phyloP scores from a whole-genome alignment of 2,113 vertebrate genomes.

The Hypomesus transpacificus region DNA sequence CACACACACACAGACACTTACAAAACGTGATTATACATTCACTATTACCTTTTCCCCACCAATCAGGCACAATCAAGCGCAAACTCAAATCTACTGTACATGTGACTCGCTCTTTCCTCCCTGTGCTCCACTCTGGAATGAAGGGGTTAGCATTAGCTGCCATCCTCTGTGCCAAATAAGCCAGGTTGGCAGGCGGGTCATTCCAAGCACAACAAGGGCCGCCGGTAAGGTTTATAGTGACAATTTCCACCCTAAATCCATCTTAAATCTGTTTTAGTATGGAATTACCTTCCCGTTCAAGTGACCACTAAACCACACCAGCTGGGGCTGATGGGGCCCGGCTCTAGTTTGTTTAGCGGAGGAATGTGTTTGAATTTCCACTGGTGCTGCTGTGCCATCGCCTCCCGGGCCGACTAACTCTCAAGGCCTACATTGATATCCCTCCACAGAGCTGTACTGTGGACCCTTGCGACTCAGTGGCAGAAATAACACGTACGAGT shows the following conservation, averaged over 20 bases:
- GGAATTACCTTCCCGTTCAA: constrained; percentile 71
- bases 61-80: background rate
- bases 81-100: too few species aligned
- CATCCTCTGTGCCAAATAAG: constrained; percentile 20
- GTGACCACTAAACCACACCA: constrained; percentile 73
- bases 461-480: constrained; percentile 28
- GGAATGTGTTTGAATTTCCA: constrained; percentile 72
- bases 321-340: constrained; percentile 57
- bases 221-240: constrained; percentile 67
- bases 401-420: constrained; percentile 49
- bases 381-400: constrained; percentile 40
- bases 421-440: constrained; percentile 71
- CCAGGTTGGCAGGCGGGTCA: constrained; percentile 31
- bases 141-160: constrained; percentile 17
- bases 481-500: constrained; percentile 31
- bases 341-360: constrained; percentile 60
- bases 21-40: background rate
- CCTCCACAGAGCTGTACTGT: constrained; percentile 63
- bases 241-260: constrained; percentile 70
- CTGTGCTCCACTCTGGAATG: constrained; percentile 18
- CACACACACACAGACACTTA: background rate
- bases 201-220: constrained; percentile 58
- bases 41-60: background rate
- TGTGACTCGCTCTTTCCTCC: background rate
- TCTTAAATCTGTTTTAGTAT: constrained; percentile 75